Conservation (phyloP, 2,113 vertebrate species). For the Pseudopipra pipra region DNA sequence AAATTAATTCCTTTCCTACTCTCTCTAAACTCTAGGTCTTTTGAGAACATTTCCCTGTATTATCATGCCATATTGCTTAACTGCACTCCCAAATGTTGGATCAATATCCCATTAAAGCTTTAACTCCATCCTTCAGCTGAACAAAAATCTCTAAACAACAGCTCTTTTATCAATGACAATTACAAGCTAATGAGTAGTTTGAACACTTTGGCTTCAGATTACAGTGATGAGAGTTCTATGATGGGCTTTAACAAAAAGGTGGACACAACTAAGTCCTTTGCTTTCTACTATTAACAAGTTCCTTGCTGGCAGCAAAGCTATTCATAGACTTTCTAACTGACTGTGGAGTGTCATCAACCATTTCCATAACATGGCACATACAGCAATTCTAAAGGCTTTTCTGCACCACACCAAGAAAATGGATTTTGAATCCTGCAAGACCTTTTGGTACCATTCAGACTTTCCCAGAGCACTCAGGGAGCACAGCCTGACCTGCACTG, state of each 20-base stretch:
- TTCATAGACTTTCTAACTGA: background rate
- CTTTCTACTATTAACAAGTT: background rate
- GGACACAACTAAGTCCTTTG: background rate
- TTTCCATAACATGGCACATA: background rate
- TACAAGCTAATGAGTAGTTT: background rate
- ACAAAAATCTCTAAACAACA: background rate
- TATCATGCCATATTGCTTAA: background rate
- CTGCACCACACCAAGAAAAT: background rate
- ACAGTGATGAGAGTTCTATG: background rate
- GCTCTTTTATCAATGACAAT: background rate
- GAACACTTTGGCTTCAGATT: background rate
- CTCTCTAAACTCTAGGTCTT: background rate
- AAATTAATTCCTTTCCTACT: background rate
- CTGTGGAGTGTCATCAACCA: background rate
- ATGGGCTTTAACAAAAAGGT: background rate
- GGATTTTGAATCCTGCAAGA: background rate
- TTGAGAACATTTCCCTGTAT: background rate
- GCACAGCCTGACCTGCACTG: background rate
- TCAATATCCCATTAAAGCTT: slow-evolving; percentile 5
- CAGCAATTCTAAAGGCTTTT: background rate
- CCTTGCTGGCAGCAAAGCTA: background rate
- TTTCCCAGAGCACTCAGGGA: background rate
- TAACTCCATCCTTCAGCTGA: background rate
- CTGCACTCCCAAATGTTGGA: background rate
- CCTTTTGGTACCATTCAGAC: rapidly evolving